A percentile compares a stretch with the other conserved stretches of the same genome.
phyloP scores from a whole-genome alignment of 2,113 vertebrate species.

The Eulemur rufifrons region DNA sequence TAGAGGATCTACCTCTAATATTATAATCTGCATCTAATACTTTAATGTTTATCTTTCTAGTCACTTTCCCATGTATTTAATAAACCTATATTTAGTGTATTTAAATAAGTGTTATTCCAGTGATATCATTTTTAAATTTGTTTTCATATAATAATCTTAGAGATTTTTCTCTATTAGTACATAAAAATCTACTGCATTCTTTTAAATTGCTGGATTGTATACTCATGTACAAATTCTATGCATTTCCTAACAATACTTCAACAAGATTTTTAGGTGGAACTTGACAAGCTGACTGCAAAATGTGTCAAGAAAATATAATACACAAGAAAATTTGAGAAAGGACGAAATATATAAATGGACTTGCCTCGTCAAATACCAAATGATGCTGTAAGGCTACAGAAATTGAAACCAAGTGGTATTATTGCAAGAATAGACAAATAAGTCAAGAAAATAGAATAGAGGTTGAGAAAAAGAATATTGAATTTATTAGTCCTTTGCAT shows the following conservation, averaged over 20 bases:
- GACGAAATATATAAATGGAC: background rate
- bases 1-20: background rate
- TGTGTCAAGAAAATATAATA: background rate
- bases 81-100: background rate
- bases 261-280: background rate
- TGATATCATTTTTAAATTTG: background rate
- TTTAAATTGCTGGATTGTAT: background rate
- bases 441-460: background rate
- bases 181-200: background rate
- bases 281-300: background rate
- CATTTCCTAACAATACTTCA: background rate
- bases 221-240: background rate
- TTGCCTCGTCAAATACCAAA: background rate
- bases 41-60: background rate
- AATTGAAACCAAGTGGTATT: background rate
- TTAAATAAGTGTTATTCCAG: background rate
- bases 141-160: background rate
- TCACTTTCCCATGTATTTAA: background rate
- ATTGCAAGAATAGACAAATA: background rate
- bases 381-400: background rate
- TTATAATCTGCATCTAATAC: background rate
- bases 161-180: background rate
- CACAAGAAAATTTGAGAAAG: background rate
- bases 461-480: background rate
- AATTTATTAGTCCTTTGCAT: background rate